Conservation (phyloP, 2,888 invertebrate species). For the Petrolisthes cinctipes region DNA sequence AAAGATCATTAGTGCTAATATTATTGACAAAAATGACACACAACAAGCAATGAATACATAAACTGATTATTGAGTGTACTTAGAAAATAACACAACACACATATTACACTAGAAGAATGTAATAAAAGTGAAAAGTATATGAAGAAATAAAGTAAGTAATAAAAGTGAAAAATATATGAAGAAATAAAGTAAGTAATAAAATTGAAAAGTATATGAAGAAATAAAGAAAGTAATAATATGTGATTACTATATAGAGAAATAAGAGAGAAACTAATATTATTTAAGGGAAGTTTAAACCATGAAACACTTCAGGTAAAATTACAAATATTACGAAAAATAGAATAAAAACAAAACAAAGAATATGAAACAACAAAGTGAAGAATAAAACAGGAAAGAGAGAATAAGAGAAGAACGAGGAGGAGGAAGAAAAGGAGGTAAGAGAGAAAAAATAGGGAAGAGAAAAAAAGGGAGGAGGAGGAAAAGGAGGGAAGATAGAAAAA, state of each 20-base stretch:
- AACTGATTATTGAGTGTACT: too few relatives aligned
- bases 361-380: background rate
- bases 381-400: background rate
- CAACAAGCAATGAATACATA: too few relatives aligned
- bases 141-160: background rate
- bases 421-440: background rate
- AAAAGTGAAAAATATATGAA: background rate
- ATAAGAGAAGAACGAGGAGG: background rate
- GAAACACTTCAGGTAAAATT: background rate
- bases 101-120: background rate
- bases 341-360: background rate
- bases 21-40: too few relatives aligned
- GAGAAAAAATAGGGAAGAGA: background rate
- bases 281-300: too few relatives aligned
- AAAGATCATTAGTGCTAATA: too few relatives aligned
- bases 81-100: background rate
- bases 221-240: too few relatives aligned
- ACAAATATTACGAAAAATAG: background rate
- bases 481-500: background rate
- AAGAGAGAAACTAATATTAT: too few relatives aligned
- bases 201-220: slow-evolving; percentile 6
- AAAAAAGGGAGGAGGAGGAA: background rate
- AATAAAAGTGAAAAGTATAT: background rate
- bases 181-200: background rate
- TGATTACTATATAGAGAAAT: too few relatives aligned